A percentile compares a stretch with the other conserved stretches of the same genome.
phyloP scores from a whole-genome alignment of 2,888 invertebrate genomes.

The Amphipoea oculea region DNA sequence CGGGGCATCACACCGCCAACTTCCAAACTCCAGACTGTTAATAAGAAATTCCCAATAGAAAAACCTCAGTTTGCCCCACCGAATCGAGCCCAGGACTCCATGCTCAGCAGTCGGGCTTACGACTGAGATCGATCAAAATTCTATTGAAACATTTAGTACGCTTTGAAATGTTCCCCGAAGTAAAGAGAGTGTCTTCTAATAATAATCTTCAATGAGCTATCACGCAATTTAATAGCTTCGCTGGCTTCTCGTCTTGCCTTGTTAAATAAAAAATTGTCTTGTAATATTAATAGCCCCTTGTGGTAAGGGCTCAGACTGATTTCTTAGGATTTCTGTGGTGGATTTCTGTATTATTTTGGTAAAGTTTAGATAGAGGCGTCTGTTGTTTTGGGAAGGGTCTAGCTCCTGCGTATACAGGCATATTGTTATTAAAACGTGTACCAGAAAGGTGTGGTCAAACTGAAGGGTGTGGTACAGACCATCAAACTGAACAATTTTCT shows the following conservation, averaged over 20 bases:
- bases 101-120: too few relatives aligned
- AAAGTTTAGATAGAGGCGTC: background rate
- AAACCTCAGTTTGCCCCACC: too few relatives aligned
- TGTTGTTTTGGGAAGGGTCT: conserved; percentile 21
- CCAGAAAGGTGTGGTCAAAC: too few relatives aligned
- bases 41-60: too few relatives aligned
- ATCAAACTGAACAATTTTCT: too few relatives aligned
- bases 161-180: background rate
- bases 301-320: conserved; percentile 12
- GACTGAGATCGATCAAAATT: too few relatives aligned
- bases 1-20: too few relatives aligned
- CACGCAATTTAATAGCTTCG: background rate
- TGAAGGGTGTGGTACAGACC: too few relatives aligned
- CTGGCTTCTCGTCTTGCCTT: background rate
- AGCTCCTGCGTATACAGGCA: background rate
- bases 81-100: too few relatives aligned
- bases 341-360: conserved; percentile 7
- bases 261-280: conserved; percentile 12
- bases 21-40: too few relatives aligned
- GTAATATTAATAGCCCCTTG: conserved; percentile 8
- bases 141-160: background rate
- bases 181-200: background rate
- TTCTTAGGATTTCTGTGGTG: conserved; percentile 20
- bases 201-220: background rate
- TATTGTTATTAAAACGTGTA: conserved; percentile 7